A percentile compares a stretch with the other conserved stretches of the same genome.
Evolutionary conservation across 2,888 invertebrate species (phyloP).

Genomic region (Leucophenga montana): DNA sequence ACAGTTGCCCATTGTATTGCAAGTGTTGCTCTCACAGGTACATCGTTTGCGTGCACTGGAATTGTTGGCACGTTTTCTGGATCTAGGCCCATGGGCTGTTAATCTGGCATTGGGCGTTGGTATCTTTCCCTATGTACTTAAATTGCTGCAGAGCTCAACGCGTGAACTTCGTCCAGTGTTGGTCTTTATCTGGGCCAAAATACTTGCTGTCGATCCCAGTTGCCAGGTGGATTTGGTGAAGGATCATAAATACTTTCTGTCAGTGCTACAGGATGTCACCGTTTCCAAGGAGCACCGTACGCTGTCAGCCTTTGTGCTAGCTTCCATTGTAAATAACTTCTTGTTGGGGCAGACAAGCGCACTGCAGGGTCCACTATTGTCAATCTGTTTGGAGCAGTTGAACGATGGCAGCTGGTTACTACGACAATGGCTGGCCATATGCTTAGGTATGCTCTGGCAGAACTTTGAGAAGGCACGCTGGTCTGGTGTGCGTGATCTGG

Average conservation of each 20-base stretch:
- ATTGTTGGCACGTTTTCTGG: slow-evolving; percentile 92
- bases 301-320: slow-evolving; percentile 94
- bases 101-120: slow-evolving; percentile 96
- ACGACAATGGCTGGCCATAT: slow-evolving; percentile 92
- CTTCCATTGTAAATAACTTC: slow-evolving; percentile 93
- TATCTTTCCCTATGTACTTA: slow-evolving; percentile 98
- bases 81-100: slow-evolving; percentile 97
- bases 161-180: slow-evolving; percentile 92
- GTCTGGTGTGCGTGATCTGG: slow-evolving; percentile 95
- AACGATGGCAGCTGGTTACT: slow-evolving; percentile 80
- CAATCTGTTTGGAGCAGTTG: slow-evolving; percentile 93
- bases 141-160: slow-evolving; percentile 95
- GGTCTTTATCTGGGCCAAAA: slow-evolving; percentile 99
- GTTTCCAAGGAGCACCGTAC: slow-evolving; percentile 91
- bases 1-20: slow-evolving; percentile 97
- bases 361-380: slow-evolving; percentile 89
- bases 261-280: slow-evolving; percentile 89
- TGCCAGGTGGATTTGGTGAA: slow-evolving; percentile 96
- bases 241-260: slow-evolving; percentile 96
- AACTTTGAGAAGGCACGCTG: slow-evolving; percentile 91
- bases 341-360: slow-evolving; percentile 92
- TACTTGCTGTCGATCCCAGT: slow-evolving; percentile 95
- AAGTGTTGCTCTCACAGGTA: slow-evolving; percentile 82
- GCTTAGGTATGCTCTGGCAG: slow-evolving; percentile 91
- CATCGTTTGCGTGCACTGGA: slow-evolving; percentile 96